phyloP scores from a whole-genome alignment of 2,888 invertebrate species.

The Andrena flavipes region DNA sequence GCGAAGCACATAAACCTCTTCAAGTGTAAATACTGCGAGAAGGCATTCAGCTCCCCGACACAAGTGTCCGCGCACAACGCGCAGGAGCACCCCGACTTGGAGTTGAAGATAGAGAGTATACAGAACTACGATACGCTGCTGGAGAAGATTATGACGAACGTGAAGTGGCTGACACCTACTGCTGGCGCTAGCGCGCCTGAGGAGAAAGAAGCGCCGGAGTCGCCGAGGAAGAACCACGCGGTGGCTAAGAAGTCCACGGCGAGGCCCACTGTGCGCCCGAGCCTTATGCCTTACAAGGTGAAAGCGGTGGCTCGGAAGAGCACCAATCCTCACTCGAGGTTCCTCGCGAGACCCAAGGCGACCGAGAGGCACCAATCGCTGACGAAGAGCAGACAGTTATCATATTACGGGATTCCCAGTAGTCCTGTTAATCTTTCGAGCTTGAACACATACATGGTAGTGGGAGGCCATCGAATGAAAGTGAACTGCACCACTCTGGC shows the following conservation, averaged over 20 bases:
- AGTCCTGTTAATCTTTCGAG: constrained; percentile 83
- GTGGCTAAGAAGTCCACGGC: constrained; percentile 85
- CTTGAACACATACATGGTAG: constrained; percentile 86
- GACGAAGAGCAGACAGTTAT: constrained; percentile 75
- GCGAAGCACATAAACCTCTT: constrained; percentile 84
- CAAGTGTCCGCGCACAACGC: constrained; percentile 78
- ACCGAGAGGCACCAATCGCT: constrained; percentile 29
- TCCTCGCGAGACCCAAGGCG: constrained; percentile 63
- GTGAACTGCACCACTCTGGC: constrained; percentile 86
- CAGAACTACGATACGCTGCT: constrained; percentile 67
- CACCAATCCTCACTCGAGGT: constrained; percentile 84
- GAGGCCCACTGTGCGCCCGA: constrained; percentile 64
- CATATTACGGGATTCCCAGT: constrained; percentile 86
- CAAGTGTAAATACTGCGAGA: constrained; percentile 83
- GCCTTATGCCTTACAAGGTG: constrained; percentile 61
- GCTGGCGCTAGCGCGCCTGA: not conserved
- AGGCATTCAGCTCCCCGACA: constrained; percentile 77
- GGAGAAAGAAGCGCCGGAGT: not conserved
- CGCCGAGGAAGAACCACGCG: constrained; percentile 51
- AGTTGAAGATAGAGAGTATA: constrained; percentile 75
- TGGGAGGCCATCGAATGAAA: constrained; percentile 86
- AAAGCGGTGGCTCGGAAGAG: constrained; percentile 85
- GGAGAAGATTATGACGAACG: constrained; percentile 70
- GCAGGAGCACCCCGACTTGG: constrained; percentile 77
- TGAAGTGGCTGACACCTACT: constrained; percentile 30